phyloP scores from a whole-genome alignment of 2,797 vertebrate genomes.

The Podarcis siculus region DNA sequence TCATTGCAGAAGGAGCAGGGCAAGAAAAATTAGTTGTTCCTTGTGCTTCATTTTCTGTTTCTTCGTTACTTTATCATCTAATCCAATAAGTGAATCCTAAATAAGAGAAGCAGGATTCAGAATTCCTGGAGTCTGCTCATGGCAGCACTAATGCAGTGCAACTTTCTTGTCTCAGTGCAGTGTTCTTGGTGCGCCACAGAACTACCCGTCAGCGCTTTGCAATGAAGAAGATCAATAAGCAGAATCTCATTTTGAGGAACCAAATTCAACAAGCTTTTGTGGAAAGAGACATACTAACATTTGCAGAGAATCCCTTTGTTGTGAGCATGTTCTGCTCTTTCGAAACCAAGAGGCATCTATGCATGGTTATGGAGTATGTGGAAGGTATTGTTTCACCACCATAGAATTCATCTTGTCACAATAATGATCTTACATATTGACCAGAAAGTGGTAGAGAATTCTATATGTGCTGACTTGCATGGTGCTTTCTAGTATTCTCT shows the following conservation, averaged over 20 bases:
- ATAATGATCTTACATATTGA: not conserved
- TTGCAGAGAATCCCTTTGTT: constrained; percentile 96
- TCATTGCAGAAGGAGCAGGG: not conserved
- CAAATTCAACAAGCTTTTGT: constrained; percentile 98
- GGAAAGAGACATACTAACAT: constrained; percentile 94
- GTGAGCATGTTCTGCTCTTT: constrained; percentile 99
- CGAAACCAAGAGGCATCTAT: constrained; percentile 93
- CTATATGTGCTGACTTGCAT: not conserved
- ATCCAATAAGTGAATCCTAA: constrained; percentile 6
- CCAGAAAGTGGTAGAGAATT: not conserved
- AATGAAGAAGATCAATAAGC: constrained; percentile 99
- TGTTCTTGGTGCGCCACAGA: constrained; percentile 93
- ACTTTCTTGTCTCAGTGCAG: constrained; percentile 79
- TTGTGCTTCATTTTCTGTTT: not conserved
- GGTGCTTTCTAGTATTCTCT: not conserved
- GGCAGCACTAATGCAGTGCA: not conserved
- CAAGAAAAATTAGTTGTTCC: not conserved
- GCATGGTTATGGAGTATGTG: constrained; percentile 99
- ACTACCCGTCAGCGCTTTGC: constrained; percentile 95
- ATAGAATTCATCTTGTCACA: not conserved
- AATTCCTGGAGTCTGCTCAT: not conserved
- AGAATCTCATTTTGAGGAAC: constrained; percentile 95
- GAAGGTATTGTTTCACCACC: constrained; percentile 82
- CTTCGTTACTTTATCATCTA: constrained; percentile 2
- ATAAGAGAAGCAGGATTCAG: not conserved